These are phyloP conservation scores for Macaria notata DNA, from an alignment of 2,888 invertebrate genomes.

Conservation along the genomic window DNA sequence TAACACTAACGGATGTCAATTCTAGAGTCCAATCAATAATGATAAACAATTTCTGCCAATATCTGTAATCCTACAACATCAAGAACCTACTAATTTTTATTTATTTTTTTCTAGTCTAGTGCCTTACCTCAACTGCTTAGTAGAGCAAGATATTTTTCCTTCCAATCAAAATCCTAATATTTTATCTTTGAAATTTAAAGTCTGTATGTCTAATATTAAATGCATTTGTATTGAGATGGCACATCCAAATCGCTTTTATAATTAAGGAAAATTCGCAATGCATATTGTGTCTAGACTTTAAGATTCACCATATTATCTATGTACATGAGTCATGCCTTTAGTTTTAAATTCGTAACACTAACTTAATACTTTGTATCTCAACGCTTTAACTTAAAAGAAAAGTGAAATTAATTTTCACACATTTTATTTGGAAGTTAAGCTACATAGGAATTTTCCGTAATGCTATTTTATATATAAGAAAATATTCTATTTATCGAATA, in stretches of 20 bases:
- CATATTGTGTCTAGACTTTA: slow-evolving; percentile 15
- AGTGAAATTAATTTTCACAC: slow-evolving; percentile 62
- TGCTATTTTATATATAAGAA: slow-evolving; percentile 41
- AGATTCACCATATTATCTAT: not conserved
- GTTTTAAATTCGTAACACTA: not conserved
- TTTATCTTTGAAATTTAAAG: too few species aligned
- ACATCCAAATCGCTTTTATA: slow-evolving; percentile 27
- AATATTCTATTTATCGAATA: slow-evolving; percentile 32
- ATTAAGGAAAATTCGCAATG: slow-evolving; percentile 21
- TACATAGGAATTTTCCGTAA: slow-evolving; percentile 67
- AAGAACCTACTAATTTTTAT: slow-evolving; percentile 2
- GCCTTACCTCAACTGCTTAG: slow-evolving; percentile 40
- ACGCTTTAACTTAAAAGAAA: slow-evolving; percentile 54
- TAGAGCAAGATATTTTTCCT: not conserved
- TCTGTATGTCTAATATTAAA: not conserved
- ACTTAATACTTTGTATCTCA: slow-evolving; percentile 1
- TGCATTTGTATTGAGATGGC: slow-evolving; percentile 1
- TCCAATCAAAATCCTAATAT: too few species aligned
- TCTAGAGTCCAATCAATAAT: slow-evolving; percentile 22
- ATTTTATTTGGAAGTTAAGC: slow-evolving; percentile 68
- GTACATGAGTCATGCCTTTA: not conserved
- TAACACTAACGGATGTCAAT: slow-evolving; percentile 20
- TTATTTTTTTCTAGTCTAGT: slow-evolving; percentile 34
- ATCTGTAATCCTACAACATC: not conserved
- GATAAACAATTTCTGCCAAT: not conserved